phyloP scores from a whole-genome alignment of 1,140 invertebrate genomes.

The Drosophila kikkawai region DNA sequence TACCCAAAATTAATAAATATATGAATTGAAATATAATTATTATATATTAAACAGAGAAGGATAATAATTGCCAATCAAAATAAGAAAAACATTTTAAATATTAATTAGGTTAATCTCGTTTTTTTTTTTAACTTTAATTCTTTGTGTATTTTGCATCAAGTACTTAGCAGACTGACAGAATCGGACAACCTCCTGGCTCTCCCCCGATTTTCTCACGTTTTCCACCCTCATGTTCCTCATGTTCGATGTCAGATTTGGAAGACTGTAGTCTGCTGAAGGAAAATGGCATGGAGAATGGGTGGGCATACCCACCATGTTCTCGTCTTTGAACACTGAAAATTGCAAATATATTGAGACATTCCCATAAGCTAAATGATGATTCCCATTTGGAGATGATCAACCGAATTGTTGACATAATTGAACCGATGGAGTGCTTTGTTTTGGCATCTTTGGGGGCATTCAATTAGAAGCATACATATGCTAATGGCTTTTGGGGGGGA shows the following conservation, averaged over 20 bases:
- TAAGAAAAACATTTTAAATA: no score
- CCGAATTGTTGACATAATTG: constrained; percentile 46
- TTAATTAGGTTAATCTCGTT: neutral
- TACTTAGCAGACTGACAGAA: constrained; percentile 46
- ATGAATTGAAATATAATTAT: no score
- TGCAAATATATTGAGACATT: constrained; percentile 50
- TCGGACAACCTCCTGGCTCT: constrained; percentile 2
- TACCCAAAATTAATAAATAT: neutral
- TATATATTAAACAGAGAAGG: no score
- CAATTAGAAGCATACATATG: constrained; percentile 18
- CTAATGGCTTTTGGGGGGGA: constrained; percentile 1
- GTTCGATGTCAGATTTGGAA: constrained; percentile 53
- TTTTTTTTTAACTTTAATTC: neutral
- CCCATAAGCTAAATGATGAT: constrained; percentile 46
- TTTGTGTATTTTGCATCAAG: constrained; percentile 15
- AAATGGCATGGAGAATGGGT: neutral
- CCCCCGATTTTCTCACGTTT: neutral
- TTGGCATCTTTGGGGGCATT: constrained; percentile 4
- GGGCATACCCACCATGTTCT: no score
- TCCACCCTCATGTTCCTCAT: constrained; percentile 10
- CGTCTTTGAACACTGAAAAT: constrained; percentile 25
- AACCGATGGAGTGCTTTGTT: constrained; percentile 46
- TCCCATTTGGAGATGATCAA: constrained; percentile 32
- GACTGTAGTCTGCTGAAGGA: constrained; percentile 32
- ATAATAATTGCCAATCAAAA: no score